Conservation (phyloP, 1,140 invertebrate genomes). For the Ceratina calcarata region DNA sequence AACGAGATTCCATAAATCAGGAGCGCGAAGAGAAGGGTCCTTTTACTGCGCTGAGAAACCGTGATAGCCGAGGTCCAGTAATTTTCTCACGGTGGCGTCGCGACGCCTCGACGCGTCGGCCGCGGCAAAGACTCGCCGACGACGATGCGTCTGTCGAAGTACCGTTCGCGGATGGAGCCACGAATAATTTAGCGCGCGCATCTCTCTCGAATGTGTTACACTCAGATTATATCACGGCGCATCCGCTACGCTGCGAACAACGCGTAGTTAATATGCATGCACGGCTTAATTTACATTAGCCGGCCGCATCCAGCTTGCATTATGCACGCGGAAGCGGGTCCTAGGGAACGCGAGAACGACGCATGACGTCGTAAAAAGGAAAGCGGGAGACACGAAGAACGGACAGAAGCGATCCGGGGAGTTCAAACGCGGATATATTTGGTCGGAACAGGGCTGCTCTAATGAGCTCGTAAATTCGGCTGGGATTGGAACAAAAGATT, state of each 20-base stretch:
- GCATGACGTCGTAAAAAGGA: conserved; percentile 15
- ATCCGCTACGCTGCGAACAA: conserved; percentile 68
- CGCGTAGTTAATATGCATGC: conserved; percentile 73
- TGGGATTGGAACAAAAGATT: too few species aligned
- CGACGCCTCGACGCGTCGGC: conserved; percentile 41
- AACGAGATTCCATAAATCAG: conserved; percentile 10
- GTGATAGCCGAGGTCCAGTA: background rate
- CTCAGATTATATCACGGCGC: conserved; percentile 66
- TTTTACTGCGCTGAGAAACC: background rate
- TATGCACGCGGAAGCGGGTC: conserved; percentile 62
- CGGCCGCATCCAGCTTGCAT: conserved; percentile 47
- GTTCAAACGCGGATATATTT: background rate
- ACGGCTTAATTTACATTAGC: conserved; percentile 72
- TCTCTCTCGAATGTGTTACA: conserved; percentile 65
- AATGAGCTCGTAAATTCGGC: too few species aligned
- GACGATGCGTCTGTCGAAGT: conserved; percentile 24
- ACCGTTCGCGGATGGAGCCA: conserved; percentile 52
- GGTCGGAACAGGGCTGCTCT: too few species aligned
- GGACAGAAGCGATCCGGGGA: background rate
- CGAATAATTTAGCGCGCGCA: conserved; percentile 63
- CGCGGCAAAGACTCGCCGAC: background rate
- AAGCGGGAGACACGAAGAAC: background rate
- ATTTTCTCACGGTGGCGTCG: conserved; percentile 20
- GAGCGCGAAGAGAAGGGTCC: background rate
- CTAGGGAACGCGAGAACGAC: background rate